Conservation (phyloP, 1,140 invertebrate species). For the Drosophila athabasca region DNA sequence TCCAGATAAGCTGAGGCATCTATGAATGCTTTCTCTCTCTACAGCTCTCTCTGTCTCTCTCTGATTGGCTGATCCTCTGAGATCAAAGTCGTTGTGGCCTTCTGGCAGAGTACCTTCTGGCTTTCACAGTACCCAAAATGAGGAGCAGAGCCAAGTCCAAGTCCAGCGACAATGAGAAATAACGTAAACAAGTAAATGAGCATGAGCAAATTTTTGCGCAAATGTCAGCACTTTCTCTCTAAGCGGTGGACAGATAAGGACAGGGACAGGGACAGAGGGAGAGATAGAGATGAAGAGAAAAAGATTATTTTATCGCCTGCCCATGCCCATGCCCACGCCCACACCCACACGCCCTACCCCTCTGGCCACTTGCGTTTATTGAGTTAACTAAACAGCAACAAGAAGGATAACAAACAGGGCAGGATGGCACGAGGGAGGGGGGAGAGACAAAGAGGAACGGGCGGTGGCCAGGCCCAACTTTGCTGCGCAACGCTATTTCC, state of each 20-base stretch:
- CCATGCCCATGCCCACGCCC: too few species aligned
- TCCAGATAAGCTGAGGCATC: too few species aligned
- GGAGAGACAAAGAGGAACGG: too few species aligned
- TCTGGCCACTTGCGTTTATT: conserved; percentile 70
- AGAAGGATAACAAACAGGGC: conserved; percentile 16
- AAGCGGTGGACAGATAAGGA: conserved; percentile 25
- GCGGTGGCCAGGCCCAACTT: conserved; percentile 1
- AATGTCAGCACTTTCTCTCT: conserved; percentile 69
- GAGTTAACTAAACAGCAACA: conserved; percentile 78
- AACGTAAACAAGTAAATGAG: conserved; percentile 79
- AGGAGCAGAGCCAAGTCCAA: conserved; percentile 13
- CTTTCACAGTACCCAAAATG: background rate
- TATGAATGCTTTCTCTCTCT: too few species aligned
- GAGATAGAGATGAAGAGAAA: background rate
- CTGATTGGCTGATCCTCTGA: too few species aligned
- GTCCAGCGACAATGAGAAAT: conserved; percentile 64
- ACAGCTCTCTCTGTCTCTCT: too few species aligned
- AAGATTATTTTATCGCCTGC: conserved; percentile 60
- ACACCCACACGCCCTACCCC: background rate
- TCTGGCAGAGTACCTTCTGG: too few species aligned
- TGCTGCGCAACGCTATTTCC: conserved; percentile 71
- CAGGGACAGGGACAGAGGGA: background rate
- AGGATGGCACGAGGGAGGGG: too few species aligned
- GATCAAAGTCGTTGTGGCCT: too few species aligned
- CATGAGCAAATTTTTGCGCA: conserved; percentile 68